Conservation (phyloP, 2,888 invertebrate species). For the Cetonia aurata region DNA sequence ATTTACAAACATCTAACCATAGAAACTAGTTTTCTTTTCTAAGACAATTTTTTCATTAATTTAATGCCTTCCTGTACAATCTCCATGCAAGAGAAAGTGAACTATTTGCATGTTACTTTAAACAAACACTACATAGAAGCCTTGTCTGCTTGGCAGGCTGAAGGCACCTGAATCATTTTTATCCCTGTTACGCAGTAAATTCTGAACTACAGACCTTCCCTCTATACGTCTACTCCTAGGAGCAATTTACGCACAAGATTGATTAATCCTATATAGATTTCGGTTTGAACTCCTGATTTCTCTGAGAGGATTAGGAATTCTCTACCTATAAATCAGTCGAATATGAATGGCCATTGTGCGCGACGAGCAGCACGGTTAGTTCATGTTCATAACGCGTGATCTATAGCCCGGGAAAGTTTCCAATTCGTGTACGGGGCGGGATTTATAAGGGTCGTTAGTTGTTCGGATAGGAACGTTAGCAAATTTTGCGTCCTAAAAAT, state of each 20-base stretch:
- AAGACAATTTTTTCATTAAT: too few species aligned
- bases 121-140: too few species aligned
- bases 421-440: constrained; percentile 14
- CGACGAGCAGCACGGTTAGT: constrained; percentile 5
- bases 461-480: background rate
- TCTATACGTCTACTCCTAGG: constrained; percentile 14
- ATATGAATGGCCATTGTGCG: constrained; percentile 39
- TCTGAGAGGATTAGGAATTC: constrained; percentile 26
- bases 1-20: too few species aligned
- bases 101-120: too few species aligned
- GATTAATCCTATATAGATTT: constrained; percentile 32
- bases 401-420: constrained; percentile 21
- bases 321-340: constrained; percentile 29
- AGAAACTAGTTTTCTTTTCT: too few species aligned
- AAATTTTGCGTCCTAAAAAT: background rate
- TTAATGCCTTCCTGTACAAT: too few species aligned
- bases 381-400: constrained; percentile 35
- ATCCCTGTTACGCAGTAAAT: background rate
- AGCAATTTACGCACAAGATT: constrained; percentile 35
- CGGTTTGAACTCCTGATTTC: constrained; percentile 27
- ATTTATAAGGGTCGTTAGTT: constrained; percentile 13
- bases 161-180: background rate
- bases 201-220: background rate
- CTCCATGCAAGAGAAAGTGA: too few species aligned
- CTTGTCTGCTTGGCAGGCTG: too few species aligned